Base-by-base conservation (phyloP, 2,888 invertebrate genomes). In the Elysia crispata region DNA sequence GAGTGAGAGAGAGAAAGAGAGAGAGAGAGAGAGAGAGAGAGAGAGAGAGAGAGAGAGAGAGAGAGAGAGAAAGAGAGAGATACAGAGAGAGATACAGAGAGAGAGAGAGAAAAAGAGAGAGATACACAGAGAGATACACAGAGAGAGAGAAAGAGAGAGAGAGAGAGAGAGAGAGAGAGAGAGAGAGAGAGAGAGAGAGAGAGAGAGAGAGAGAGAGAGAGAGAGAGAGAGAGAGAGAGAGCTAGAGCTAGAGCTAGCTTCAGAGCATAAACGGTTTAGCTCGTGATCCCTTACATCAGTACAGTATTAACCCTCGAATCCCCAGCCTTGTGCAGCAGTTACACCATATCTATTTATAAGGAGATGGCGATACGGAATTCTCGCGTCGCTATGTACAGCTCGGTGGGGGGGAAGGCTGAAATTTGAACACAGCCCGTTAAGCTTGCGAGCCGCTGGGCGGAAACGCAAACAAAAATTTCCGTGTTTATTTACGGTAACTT, bases 101-200 rank as follows among this genome's bases (percentile, higher is more conserved):
- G 28, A 30, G 30, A 67, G 67, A 41, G 30, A 30, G 67, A 50
- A 50, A 54, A 50, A 15, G 54, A 30, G 50, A 54, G 30, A 50
- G 67, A 67, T 28, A 50, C 50, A 28, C 6, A 76, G 54, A 50
- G 67, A 76, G n/a, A 67, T 49, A 76, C 30, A 76, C 28, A 50
- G 66, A 67, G 67, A 66, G 76, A 66, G 67, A 67, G 49, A 67
- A 15, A 76, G 49, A 76, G 67, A 76, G 28, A 76, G 30, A 67
- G 50, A 67, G 67, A 67, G 54, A 67, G 67, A 67, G 13, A 76
- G 67, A 76, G 50, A 28, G 3, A 50, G 76, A 67, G 25, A 50
- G 30, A 76, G 50, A 49, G 54, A 28, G 76, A 49, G 1, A 67
- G 18, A 76, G 64, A 66, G 50, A 67, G 67, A 67, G 50, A 28